Conservation (phyloP, 2,113 vertebrate species). For the Arothron firmamentum region DNA sequence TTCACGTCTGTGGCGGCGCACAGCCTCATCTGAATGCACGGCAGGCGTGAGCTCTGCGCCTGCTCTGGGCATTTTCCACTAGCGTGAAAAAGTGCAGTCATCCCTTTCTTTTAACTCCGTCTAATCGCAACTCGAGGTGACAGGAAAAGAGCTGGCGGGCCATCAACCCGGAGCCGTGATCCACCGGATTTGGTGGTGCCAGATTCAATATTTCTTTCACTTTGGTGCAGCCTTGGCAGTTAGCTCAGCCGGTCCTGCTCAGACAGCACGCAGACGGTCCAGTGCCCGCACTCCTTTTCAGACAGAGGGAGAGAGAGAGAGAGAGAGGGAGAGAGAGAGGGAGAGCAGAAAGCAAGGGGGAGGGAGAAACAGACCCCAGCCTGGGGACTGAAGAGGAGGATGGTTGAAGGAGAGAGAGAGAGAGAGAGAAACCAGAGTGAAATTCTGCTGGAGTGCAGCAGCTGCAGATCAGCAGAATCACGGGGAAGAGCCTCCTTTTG, state of each 20-base stretch:
- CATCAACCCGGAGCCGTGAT: conserved; percentile 4
- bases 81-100: conserved; percentile 34
- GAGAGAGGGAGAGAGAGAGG: conserved; percentile 34
- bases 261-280: conserved; percentile 28
- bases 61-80: conserved; percentile 50
- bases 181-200: no score
- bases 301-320: conserved; percentile 44
- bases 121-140: conserved; percentile 22
- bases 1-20: conserved; percentile 26
- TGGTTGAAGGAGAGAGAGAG: conserved; percentile 22
- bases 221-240: conserved; percentile 43
- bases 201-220: conserved; percentile 39
- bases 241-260: conserved; percentile 48
- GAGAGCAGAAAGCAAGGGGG: conserved; percentile 41
- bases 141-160: conserved; percentile 9
- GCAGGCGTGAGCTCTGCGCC: conserved; percentile 40
- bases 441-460: conserved; percentile 42
- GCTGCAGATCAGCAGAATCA: conserved; percentile 40
- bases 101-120: conserved; percentile 6
- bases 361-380: conserved; percentile 57
- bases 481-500: conserved; percentile 58
- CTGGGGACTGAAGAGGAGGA: conserved; percentile 41
- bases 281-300: conserved; percentile 45
- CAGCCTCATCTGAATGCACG: conserved; percentile 60
- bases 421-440: conserved; percentile 27